These are phyloP conservation scores for Ecdyonurus torrentis DNA, from an alignment of 2,888 invertebrate genomes.

Conservation along the genomic window DNA sequence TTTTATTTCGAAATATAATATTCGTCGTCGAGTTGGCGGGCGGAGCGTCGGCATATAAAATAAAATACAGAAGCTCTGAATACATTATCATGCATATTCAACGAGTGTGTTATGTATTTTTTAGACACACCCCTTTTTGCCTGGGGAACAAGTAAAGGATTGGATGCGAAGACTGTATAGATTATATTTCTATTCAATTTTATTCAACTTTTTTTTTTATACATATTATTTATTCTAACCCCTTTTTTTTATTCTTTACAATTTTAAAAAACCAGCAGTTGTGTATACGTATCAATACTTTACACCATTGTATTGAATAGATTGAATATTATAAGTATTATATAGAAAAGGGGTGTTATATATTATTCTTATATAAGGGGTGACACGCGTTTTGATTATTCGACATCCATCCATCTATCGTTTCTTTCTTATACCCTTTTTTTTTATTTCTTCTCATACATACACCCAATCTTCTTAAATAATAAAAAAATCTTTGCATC, in stretches of 20 bases:
- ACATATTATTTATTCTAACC: background rate
- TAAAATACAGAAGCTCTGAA: background rate
- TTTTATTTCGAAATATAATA: background rate
- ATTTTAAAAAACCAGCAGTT: background rate
- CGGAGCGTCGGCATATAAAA: background rate
- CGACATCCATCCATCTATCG: background rate
- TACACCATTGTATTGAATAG: background rate
- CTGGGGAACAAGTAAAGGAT: background rate
- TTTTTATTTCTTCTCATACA: no score
- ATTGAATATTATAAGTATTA: background rate
- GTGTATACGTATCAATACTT: background rate
- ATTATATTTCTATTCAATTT: background rate
- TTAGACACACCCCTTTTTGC: background rate
- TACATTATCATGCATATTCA: background rate
- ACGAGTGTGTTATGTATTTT: background rate
- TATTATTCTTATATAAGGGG: background rate
- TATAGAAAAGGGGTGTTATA: background rate
- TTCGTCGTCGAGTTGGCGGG: background rate
- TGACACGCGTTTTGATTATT: background rate
- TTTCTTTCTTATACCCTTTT: no score
- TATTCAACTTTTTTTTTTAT: background rate
- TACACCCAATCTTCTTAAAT: background rate
- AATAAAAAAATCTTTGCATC: background rate
- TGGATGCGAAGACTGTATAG: background rate
- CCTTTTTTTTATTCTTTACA: background rate